Evolutionary conservation across 35 echinoderm and acorn worm species (phyloP).

Genomic region (Ophiothrix spiculata): DNA sequence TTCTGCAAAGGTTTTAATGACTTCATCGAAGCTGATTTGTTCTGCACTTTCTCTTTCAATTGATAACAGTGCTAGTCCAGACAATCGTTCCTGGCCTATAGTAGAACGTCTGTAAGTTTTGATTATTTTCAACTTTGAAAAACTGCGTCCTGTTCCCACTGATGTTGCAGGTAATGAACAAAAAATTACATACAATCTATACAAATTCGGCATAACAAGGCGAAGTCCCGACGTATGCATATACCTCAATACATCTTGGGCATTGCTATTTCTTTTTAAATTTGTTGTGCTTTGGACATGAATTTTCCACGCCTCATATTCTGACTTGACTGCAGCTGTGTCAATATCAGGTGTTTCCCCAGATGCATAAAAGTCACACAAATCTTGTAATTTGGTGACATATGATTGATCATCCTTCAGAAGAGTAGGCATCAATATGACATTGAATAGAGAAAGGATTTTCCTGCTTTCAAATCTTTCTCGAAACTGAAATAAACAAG

Average conservation of each 20-base stretch:
- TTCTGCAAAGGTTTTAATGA: slow-evolving; percentile 4
- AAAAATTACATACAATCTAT: neutral
- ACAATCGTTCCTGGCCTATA: neutral
- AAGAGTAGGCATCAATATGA: neutral
- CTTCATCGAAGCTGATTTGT: neutral
- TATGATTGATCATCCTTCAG: neutral
- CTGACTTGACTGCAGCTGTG: neutral
- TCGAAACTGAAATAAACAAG: neutral
- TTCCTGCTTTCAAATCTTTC: neutral
- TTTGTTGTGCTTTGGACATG: neutral
- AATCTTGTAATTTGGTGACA: neutral
- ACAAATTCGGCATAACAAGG: neutral
- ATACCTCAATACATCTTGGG: neutral
- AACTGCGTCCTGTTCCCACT: neutral
- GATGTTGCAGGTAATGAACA: slow-evolving; percentile 7
- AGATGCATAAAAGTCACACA: neutral
- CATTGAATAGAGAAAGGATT: neutral
- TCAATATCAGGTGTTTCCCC: neutral
- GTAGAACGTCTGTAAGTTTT: slow-evolving; percentile 1
- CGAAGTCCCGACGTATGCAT: neutral
- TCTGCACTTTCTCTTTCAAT: neutral
- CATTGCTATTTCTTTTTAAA: neutral
- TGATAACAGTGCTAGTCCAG: neutral
- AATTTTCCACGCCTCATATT: neutral
- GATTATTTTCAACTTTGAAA: slow-evolving; percentile 18